A percentile compares a stretch with the other conserved stretches of the same genome.
phyloP scores from a whole-genome alignment of 1,140 invertebrate genomes.

The Streblospio benedicti region DNA sequence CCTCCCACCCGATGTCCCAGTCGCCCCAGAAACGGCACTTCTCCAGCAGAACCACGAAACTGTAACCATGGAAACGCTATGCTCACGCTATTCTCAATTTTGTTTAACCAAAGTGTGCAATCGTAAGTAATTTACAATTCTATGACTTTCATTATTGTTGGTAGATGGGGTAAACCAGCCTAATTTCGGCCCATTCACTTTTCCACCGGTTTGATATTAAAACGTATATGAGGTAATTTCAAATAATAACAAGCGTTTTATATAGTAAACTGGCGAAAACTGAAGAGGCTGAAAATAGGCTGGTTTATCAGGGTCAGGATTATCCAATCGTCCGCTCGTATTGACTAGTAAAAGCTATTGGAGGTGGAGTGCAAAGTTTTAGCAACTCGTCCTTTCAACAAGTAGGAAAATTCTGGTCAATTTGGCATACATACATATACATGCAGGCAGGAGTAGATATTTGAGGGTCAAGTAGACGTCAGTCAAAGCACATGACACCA shows the following conservation, averaged over 20 bases:
- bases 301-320: too few relatives aligned
- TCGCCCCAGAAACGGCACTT: constrained; percentile 61
- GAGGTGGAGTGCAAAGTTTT: too few relatives aligned
- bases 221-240: neutral
- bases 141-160: neutral
- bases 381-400: too few relatives aligned
- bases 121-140: neutral
- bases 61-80: constrained; percentile 40
- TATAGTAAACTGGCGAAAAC: too few relatives aligned
- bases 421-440: too few relatives aligned
- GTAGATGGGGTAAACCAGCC: neutral
- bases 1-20: constrained; percentile 68
- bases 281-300: too few relatives aligned
- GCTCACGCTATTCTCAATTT: neutral
- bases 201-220: neutral
- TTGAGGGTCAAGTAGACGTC: neutral
- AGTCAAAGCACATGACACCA: neutral
- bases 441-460: too few relatives aligned
- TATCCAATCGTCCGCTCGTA: too few relatives aligned
- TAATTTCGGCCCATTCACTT: neutral
- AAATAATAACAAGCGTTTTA: too few relatives aligned
- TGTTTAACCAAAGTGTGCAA: neutral
- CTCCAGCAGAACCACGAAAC: constrained; percentile 65
- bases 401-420: too few relatives aligned
- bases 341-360: too few relatives aligned